Percentiles rank a stretch among this genome's conserved stretches.
Evolutionary conservation across 2,113 vertebrate species (phyloP).

Genomic region (Myanophis thanlyinensis): DNA sequence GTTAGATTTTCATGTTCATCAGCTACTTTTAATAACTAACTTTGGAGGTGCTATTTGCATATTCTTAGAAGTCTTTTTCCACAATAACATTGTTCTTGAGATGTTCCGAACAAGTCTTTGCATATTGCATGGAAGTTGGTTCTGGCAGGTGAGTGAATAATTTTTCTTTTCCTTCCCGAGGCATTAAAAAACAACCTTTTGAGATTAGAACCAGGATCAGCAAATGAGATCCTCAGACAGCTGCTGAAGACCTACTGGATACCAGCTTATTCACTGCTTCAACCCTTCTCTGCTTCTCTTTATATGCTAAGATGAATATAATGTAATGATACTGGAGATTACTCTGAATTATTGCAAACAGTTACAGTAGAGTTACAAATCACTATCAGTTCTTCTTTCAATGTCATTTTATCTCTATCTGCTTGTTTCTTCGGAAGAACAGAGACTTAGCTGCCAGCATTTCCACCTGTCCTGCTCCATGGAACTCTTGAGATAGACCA

Average conservation of each 20-base stretch:
- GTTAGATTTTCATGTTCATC: constrained; percentile 87
- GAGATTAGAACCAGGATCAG: not conserved
- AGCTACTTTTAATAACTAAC: constrained; percentile 79
- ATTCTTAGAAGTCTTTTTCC: constrained; percentile 85
- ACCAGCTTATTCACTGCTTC: not conserved
- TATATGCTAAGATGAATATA: not conserved
- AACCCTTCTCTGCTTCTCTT: not conserved
- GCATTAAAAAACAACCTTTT: not conserved
- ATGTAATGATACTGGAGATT: not conserved
- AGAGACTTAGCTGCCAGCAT: not conserved
- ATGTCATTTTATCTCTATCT: not conserved
- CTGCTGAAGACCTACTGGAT: not conserved
- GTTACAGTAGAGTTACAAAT: not conserved
- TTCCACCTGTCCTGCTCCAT: not conserved
- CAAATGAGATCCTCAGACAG: not conserved
- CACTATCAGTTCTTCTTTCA: not conserved
- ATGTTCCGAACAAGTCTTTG: constrained; percentile 81
- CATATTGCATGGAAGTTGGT: constrained; percentile 91
- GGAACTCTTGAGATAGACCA: not conserved
- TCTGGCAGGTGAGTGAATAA: constrained; percentile 86
- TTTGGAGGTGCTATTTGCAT: constrained; percentile 74
- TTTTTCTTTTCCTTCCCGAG: not conserved
- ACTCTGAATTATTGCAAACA: not conserved
- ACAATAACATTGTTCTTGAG: constrained; percentile 84
- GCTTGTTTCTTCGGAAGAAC: not conserved